Conservation (phyloP, 2,797 vertebrate genomes). For the Xerus rutilus region DNA sequence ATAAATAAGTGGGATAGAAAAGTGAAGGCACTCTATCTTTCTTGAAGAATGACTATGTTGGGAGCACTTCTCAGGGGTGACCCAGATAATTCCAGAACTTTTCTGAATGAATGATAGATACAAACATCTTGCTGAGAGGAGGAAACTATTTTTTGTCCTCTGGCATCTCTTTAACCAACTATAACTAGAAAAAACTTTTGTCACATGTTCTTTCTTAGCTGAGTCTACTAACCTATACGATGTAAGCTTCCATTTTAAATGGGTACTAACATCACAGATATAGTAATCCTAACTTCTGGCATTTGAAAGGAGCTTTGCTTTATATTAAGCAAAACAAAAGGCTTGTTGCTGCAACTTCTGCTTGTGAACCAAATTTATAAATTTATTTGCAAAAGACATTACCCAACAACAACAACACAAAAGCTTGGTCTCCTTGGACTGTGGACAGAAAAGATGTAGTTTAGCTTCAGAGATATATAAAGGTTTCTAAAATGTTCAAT, state of each 20-base stretch:
- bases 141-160: background rate
- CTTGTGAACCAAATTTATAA: conserved; percentile 17
- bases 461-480: background rate
- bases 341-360: background rate
- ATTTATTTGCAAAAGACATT: background rate
- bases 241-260: background rate
- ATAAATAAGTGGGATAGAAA: background rate
- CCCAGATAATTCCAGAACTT: background rate
- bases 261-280: background rate
- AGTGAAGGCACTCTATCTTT: background rate
- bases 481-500: background rate
- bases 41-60: background rate
- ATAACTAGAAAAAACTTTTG: background rate
- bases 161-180: conserved; percentile 9
- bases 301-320: background rate
- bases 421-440: background rate
- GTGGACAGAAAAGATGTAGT: background rate
- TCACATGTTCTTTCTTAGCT: background rate
- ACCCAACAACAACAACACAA: background rate
- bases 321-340: background rate
- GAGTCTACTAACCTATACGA: background rate
- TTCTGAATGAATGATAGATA: background rate
- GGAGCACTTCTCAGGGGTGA: background rate
- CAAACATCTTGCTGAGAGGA: background rate
- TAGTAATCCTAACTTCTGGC: background rate